Evolutionary conservation across 2,113 vertebrate species (phyloP).

Genomic region (Podarcis raffonei): DNA sequence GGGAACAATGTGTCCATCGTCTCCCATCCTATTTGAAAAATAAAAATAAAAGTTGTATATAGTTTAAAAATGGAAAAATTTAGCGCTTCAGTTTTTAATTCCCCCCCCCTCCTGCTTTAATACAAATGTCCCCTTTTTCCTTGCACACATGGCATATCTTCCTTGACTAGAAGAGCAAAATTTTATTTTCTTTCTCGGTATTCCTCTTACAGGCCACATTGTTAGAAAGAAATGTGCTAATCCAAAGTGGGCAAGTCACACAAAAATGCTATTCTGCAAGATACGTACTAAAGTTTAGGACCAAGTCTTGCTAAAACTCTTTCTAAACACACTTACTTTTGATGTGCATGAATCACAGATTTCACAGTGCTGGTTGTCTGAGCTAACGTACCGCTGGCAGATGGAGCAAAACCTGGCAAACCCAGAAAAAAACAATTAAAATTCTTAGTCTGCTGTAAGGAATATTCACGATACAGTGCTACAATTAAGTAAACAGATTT

Average conservation of each 20-base stretch:
- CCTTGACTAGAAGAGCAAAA: not conserved
- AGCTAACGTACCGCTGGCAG: constrained; percentile 87
- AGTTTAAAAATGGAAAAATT: not conserved
- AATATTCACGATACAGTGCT: not conserved
- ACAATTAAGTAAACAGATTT: not conserved
- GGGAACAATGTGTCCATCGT: constrained; percentile 89
- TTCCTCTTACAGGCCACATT: constrained; percentile 23
- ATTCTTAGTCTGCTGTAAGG: not conserved
- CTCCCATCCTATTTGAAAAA: constrained; percentile 84
- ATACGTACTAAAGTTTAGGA: not conserved
- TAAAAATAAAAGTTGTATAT: constrained; percentile 41
- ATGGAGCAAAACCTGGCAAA: constrained; percentile 82
- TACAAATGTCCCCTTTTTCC: not conserved
- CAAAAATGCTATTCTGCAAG: not conserved
- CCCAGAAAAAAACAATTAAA: constrained; percentile 8
- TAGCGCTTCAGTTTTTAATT: not conserved
- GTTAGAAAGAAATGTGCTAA: not conserved
- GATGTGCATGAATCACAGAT: constrained; percentile 90
- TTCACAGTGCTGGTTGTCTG: constrained; percentile 89
- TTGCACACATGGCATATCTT: not conserved
- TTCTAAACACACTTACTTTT: constrained; percentile 80
- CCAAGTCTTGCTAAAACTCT: not conserved
- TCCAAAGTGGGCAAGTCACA: not conserved
- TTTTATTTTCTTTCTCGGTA: constrained; percentile 27
- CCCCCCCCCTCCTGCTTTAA: not conserved